Conservation (phyloP, 2,113 vertebrate species). For the Cyprinodon brontotheroides region DNA sequence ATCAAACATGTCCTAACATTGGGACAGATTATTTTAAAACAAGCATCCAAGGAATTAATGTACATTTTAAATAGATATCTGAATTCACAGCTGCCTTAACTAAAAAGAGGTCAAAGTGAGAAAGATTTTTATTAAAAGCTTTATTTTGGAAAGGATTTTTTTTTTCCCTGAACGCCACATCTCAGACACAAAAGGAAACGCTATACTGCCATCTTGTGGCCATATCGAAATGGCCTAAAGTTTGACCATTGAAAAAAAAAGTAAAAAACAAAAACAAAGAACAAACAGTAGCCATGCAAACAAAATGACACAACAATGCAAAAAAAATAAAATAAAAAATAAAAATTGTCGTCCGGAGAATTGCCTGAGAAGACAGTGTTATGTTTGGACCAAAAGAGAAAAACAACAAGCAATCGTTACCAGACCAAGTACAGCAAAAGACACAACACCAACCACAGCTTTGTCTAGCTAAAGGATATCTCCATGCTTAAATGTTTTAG, state of each 20-base stretch:
- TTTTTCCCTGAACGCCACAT: too few relatives aligned
- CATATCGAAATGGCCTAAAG: not conserved
- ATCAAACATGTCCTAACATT: not conserved
- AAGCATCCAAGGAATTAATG: not conserved
- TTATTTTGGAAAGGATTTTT: not conserved
- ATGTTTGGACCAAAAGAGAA: not conserved
- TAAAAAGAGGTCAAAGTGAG: not conserved
- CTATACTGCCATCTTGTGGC: slow-evolving; percentile 10
- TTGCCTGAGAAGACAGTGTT: not conserved
- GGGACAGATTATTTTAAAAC: not conserved
- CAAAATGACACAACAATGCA: not conserved
- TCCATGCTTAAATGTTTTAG: not conserved
- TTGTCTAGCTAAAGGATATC: not conserved
- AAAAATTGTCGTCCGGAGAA: not conserved
- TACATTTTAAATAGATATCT: too few relatives aligned
- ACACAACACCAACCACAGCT: not conserved
- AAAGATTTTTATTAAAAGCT: not conserved
- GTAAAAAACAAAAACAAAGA: not conserved
- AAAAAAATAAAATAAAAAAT: not conserved
- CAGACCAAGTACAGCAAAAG: not conserved
- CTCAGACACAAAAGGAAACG: not conserved
- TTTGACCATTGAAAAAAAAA: not conserved
- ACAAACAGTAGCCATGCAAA: not conserved
- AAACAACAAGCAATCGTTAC: too few relatives aligned
- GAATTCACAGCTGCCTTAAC: too few relatives aligned